Conservation (phyloP, 2,888 invertebrate species). For the Blomia tropicalis region DNA sequence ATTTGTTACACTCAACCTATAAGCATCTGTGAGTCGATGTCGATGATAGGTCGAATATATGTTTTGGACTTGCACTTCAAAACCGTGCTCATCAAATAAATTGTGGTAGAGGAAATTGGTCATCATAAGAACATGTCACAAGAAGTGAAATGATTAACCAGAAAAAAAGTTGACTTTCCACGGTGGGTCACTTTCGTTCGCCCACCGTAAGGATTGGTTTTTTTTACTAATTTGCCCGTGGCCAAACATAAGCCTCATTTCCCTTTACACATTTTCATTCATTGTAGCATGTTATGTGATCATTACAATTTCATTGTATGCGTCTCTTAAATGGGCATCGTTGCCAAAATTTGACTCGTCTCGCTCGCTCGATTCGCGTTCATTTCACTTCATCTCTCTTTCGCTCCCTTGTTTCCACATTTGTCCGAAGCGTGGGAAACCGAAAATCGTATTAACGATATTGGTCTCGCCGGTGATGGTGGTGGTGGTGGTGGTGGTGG, state of each 20-base stretch:
- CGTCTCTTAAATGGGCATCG: too few species aligned
- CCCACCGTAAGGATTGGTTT: background rate
- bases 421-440: slow-evolving; percentile 9
- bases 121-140: too few species aligned
- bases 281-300: background rate
- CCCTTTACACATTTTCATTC: background rate
- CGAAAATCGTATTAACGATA: slow-evolving; percentile 5
- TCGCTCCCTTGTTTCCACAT: background rate
- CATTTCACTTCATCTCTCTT: background rate
- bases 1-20: too few species aligned
- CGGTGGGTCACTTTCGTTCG: background rate
- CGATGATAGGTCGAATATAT: too few species aligned
- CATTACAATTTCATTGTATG: too few species aligned
- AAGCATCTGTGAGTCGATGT: too few species aligned
- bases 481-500: background rate
- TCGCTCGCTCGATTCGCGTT: slow-evolving; percentile 9
- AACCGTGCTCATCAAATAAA: too few species aligned
- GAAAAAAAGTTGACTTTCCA: background rate
- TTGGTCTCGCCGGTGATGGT: slow-evolving; percentile 7
- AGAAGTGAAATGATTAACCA: too few species aligned
- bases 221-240: background rate
- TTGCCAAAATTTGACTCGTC: background rate
- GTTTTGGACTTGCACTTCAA: too few species aligned
- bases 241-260: background rate
- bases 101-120: too few species aligned